Evolutionary conservation across 2,888 invertebrate genomes (phyloP), one percentile per base, ranked within the genome.

Genomic region (Plemyria rubiginata): DNA sequence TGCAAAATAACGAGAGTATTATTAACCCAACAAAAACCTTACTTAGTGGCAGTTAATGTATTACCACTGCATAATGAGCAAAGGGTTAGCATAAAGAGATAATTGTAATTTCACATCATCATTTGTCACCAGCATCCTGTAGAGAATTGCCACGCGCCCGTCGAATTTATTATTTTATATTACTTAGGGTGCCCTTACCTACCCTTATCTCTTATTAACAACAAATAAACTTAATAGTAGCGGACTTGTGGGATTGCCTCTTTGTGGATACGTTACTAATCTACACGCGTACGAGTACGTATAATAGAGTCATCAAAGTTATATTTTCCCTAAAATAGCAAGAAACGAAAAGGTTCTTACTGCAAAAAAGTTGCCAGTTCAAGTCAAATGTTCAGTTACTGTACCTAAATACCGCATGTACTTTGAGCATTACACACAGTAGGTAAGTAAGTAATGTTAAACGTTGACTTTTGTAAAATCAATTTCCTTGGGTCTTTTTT

Each of bases 81-180:
- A 85, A 87, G 86, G 91, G 90, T 81, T 86, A 75, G 62, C 66
- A 86, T 85, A 86, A 85, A 87, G 85, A 88, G 83, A 86, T 90
- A 90, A 90, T 90, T 86, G 84, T 88, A 90, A 92, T 92, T 92
- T 92, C 86, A 92, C 90, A 90, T 86, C 78, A 78, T 87, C 82
- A 92, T 92, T 92, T 92, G 92, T 92, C 92, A 87, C 87, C 92
- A 92, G 92, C 92, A 91, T 92, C 92, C 92, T 87, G 91, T 79
- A 88, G 49, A 40, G 51, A 50, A 56, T 49, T 40, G 63, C 64
- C 64, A 91, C 92, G 91, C 88, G 90, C 82, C 78, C 80, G 63
- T 71, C 75, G 80, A 86, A 90, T 90, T 90, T 90, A 92, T 91
- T 91, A 87, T 87, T 84, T 84, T 81, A 84, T 85, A 82, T 86